Percentiles rank a stretch among this genome's conserved stretches.
Evolutionary conservation across 2,888 invertebrate species (phyloP).

Genomic region (Dasysyrphus albostriatus): DNA sequence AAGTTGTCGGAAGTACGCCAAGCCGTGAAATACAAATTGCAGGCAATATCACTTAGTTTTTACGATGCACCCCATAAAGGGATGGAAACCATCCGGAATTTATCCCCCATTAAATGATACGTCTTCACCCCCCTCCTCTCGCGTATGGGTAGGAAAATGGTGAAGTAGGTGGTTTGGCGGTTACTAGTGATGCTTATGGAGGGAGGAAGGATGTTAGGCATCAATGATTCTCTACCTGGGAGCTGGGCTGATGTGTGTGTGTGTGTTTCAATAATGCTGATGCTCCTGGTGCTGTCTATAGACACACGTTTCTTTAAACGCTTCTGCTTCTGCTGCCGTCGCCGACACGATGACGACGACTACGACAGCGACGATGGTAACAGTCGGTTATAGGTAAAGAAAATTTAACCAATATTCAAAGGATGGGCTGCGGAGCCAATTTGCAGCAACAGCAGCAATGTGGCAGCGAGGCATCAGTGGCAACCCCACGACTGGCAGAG

Average conservation of each 20-base stretch:
- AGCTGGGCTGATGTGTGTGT: slow-evolving; percentile 60
- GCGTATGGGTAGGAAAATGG: not conserved
- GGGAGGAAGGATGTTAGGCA: slow-evolving; percentile 1
- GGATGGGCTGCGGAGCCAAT: slow-evolving; percentile 29
- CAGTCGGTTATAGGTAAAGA: slow-evolving; percentile 45
- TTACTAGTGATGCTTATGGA: slow-evolving; percentile 14
- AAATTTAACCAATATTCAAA: slow-evolving; percentile 55
- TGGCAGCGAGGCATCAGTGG: not conserved
- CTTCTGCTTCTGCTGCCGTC: not conserved
- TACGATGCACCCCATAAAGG: slow-evolving; percentile 76
- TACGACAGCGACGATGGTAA: slow-evolving; percentile 7
- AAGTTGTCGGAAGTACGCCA: slow-evolving; percentile 76
- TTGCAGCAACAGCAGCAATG: slow-evolving; percentile 42
- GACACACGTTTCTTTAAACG: slow-evolving; percentile 66
- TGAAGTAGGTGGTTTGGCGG: not conserved
- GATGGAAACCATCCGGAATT: slow-evolving; percentile 75
- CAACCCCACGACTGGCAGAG: slow-evolving; percentile 36
- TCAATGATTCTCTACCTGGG: slow-evolving; percentile 51
- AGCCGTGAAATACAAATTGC: slow-evolving; percentile 76
- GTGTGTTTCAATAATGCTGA: too few species aligned
- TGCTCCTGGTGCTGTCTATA: slow-evolving; percentile 38
- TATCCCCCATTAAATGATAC: slow-evolving; percentile 75
- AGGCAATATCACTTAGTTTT: slow-evolving; percentile 76
- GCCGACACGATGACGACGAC: not conserved
- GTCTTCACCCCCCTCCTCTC: slow-evolving; percentile 48